Evolutionary conservation across 2,113 vertebrate species (phyloP), one percentile per base, ranked within the genome.

Genomic region (Halichoeres trimaculatus): DNA sequence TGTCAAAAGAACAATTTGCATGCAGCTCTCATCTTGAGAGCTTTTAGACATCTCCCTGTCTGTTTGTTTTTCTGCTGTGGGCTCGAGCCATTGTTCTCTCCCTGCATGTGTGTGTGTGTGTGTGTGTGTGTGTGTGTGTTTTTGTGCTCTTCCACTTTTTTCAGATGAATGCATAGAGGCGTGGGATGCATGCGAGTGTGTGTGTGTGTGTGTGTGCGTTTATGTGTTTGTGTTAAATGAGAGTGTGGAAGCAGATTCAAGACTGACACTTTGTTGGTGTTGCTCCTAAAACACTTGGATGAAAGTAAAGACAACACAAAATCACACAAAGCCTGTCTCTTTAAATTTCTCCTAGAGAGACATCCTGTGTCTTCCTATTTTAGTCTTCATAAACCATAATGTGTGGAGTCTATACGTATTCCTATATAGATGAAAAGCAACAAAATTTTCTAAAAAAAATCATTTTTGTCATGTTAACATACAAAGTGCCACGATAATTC

Each of bases 1-100:
- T 85, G 84, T 91, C 79, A 83, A 89, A 90, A 89, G 90, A 90
- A 86, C 88, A 91, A 93, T 93, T 92, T 92, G 89, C 88, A 92
- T 92, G 86, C 86, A 86, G 87, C 89, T 89, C 88, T 90, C 91
- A 90, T 91, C 89, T 88, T 85, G 74, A 90, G 89, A 90, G 87
- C 86, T 90, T 89, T 91, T 88, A 88, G 91, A 89, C 87, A 74
- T 89, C 79, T 85, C 80, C 58, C 74, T 81, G 82, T 90, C 86
- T 86, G 76, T 90, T 85, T 90, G 85, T 91, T 89, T 48, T 90
- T 86, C 83, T 75, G 76, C 82, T 85, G 71, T 80, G 70, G 76
- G 80, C 83, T 87, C 26, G 62, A 65, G 68, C 80, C 76, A 90
- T 83, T 86, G 84, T 91, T 91, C 73, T 78, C 22, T 77, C 55